phyloP scores from a whole-genome alignment of 2,113 vertebrate genomes.

The Pelobates fuscus region DNA sequence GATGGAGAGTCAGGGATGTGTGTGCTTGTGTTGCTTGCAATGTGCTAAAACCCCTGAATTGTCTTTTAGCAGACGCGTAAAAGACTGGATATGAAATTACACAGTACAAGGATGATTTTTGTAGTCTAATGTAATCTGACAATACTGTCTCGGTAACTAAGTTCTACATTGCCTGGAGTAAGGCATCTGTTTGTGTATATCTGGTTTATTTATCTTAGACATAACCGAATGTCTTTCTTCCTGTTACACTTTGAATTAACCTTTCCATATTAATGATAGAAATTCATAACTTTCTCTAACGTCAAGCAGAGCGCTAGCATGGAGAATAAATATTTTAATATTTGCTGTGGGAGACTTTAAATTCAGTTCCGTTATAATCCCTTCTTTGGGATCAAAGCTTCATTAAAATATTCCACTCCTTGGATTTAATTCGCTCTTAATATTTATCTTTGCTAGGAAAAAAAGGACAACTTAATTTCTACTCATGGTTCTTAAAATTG shows the following conservation, averaged over 20 bases:
- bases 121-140: slow-evolving; percentile 59
- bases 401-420: slow-evolving; percentile 5
- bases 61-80: slow-evolving; percentile 14
- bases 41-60: slow-evolving; percentile 48
- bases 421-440: slow-evolving; percentile 21
- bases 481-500: neutral
- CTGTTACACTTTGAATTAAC: slow-evolving; percentile 2
- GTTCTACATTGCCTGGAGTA: slow-evolving; percentile 54
- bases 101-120: slow-evolving; percentile 51
- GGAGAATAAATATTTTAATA: neutral
- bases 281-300: neutral
- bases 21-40: neutral
- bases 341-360: neutral
- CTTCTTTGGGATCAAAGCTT: slow-evolving; percentile 10
- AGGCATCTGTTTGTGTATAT: slow-evolving; percentile 54
- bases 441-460: neutral
- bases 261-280: neutral
- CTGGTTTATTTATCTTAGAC: slow-evolving; percentile 48
- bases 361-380: slow-evolving; percentile 12
- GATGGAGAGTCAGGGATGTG: slow-evolving; percentile 31
- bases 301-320: neutral
- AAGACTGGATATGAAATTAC: slow-evolving; percentile 28
- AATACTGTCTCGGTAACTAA: slow-evolving; percentile 54
- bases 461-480: neutral
- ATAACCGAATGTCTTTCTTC: slow-evolving; percentile 1